phyloP scores from a whole-genome alignment of 2,888 invertebrate genomes.

The Coenonympha arcania region DNA sequence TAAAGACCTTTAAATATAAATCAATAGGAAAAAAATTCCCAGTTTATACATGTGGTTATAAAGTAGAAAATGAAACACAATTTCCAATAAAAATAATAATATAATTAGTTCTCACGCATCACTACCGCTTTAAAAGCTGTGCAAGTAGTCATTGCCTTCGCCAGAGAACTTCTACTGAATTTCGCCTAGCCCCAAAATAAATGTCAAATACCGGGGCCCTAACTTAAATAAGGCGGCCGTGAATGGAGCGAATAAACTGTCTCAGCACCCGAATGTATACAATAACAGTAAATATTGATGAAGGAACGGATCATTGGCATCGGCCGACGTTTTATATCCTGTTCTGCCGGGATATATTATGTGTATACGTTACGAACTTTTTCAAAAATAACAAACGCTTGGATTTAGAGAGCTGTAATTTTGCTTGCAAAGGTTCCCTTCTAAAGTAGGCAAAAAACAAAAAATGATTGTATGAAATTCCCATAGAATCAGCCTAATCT shows the following conservation, averaged over 20 bases:
- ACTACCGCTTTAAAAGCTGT: not conserved
- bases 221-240: conserved; percentile 21
- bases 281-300: conserved; percentile 20
- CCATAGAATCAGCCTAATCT: no score
- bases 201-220: conserved; percentile 36
- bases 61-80: no score
- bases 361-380: conserved; percentile 1
- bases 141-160: not conserved
- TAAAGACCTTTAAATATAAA: no score
- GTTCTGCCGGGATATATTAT: conserved; percentile 6
- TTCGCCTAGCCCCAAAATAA: conserved; percentile 38
- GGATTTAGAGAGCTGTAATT: no score
- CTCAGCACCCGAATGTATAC: conserved; percentile 11
- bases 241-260: conserved; percentile 12
- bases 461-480: no score
- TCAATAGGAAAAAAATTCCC: no score
- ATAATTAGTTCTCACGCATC: no score
- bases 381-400: no score
- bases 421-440: no score
- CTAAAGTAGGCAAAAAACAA: no score
- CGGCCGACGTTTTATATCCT: conserved; percentile 12
- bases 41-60: no score
- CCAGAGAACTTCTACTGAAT: not conserved
- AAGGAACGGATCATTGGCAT: conserved; percentile 11
- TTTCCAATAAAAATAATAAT: no score